phyloP scores from a whole-genome alignment of 2,113 vertebrate species.

The Tringa solitaria region DNA sequence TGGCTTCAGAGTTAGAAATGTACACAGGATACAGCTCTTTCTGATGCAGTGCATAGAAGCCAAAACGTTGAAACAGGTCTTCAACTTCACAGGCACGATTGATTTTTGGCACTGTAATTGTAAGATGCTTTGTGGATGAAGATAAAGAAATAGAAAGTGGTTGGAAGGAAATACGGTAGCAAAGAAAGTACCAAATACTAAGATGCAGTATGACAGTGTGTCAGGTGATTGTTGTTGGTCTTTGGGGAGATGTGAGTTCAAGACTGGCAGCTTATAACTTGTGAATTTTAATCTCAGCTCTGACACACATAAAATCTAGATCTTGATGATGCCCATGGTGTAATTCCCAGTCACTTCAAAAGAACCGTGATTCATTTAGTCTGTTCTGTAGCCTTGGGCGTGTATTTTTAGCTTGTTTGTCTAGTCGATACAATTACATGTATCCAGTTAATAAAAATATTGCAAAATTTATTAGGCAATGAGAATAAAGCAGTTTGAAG shows the following conservation, averaged over 20 bases:
- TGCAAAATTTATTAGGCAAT: background rate
- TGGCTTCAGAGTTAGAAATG: background rate
- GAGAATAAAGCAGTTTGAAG: background rate
- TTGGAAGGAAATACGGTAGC: background rate
- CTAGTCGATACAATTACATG: background rate
- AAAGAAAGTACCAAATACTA: background rate
- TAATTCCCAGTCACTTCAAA: background rate
- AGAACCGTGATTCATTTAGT: background rate
- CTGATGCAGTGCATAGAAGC: background rate
- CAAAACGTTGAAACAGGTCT: background rate
- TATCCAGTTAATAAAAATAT: background rate
- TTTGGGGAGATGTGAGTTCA: background rate
- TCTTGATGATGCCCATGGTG: background rate
- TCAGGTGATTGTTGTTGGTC: background rate
- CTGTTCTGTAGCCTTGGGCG: background rate
- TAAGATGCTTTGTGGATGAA: background rate
- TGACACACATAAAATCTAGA: background rate
- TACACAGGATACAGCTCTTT: background rate
- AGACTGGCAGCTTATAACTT: background rate
- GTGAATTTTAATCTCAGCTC: background rate
- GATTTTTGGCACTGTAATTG: background rate
- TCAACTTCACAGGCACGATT: background rate
- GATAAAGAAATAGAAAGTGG: background rate
- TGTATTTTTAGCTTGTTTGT: background rate
- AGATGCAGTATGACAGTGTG: background rate